Evolutionary conservation across 64 coral and sea anemone genomes (phyloP), one percentile per base, ranked within the genome.

Genomic region (Acropora yongei): DNA sequence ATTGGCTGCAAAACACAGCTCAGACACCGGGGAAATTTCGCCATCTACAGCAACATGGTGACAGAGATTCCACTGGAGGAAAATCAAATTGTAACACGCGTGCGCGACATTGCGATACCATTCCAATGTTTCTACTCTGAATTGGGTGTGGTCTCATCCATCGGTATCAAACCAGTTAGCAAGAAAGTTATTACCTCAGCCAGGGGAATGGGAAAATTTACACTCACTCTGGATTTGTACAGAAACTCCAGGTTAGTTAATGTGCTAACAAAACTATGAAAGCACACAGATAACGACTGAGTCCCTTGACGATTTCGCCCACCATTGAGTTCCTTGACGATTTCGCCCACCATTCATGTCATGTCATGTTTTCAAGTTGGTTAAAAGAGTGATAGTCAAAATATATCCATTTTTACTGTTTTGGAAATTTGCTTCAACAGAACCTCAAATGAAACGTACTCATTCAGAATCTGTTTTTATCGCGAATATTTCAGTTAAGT

Each of bases 31-130:
- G 93, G 89, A 48, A 47, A 93, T 60, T 87, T 88, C 44, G 80
- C 76, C 41, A 79, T 97, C 8, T 97, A 97, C 84, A 94, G 92
- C 45, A 97, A 97, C 84, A 97, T 94, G 91, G 95, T 94, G 16
- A 48, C 58, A 12, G 82, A 93, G 47, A 87, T 66, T 9, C 66
- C 79, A 41, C 1, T 77, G 41, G 6, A 51, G 49, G 75, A 67
- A 6, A 19, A 85, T 13, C 61, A 85, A 45, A 86, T 87, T 20
- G 51, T 93, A 14, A 87, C 84, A 9, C 83, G 91, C 12, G n/a
- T 87, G 12, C 77, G 60, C 11, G 60, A 93, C 0, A 48, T 48
- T 68, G 80, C 48, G 84, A 86, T 93, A 13, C 91, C 91, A 8
- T 93, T 87, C 77, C 47, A 63, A 4, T 93, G 91, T 43, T 93